phyloP scores from a whole-genome alignment of 2,113 vertebrate genomes.

The Centropus unirufus region DNA sequence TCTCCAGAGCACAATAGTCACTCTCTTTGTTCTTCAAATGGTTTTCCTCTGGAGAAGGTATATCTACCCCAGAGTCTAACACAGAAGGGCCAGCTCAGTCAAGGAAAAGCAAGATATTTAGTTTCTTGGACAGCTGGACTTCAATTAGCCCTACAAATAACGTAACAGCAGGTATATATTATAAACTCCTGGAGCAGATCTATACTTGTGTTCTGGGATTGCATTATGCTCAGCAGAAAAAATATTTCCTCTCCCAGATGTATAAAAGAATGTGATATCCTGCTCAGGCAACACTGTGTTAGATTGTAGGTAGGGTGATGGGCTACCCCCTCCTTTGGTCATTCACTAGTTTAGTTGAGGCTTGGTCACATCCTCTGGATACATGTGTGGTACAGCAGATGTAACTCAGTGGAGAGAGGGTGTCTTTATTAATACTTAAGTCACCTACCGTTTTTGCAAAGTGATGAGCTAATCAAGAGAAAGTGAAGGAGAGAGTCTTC shows the following conservation, averaged over 20 bases:
- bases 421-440: neutral
- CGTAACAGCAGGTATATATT: neutral
- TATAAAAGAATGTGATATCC: neutral
- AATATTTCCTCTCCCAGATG: neutral
- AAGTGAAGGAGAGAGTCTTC: neutral
- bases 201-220: neutral
- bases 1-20: neutral
- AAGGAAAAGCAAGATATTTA: neutral
- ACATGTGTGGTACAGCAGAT: neutral
- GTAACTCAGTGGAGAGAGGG: neutral
- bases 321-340: neutral
- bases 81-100: neutral
- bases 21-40: neutral
- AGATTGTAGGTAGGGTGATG: neutral
- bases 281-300: neutral
- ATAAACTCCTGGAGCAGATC: neutral
- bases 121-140: neutral
- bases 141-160: neutral
- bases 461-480: neutral
- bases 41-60: neutral
- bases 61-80: neutral
- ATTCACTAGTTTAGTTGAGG: neutral
- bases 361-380: neutral
- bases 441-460: neutral
- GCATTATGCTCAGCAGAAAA: neutral